Evolutionary conservation across 2,113 vertebrate species (phyloP).

Genomic region (Cichladusa arquata): DNA sequence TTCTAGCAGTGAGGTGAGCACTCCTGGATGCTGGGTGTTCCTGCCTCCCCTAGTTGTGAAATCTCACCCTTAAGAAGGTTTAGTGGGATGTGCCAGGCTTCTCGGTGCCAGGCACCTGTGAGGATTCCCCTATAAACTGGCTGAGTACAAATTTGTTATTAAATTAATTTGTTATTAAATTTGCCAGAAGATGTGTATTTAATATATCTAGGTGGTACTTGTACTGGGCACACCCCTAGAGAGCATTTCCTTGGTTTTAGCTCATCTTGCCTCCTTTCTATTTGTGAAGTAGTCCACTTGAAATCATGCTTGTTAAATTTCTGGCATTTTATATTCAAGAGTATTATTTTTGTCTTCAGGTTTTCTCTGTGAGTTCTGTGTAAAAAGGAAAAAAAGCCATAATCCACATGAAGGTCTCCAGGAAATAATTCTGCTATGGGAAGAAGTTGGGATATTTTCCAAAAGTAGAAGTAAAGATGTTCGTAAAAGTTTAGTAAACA

Average conservation of each 20-base stretch:
- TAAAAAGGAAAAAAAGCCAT: background rate
- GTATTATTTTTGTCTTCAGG: background rate
- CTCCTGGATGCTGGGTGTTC: background rate
- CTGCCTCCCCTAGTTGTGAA: background rate
- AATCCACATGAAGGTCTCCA: fast-evolving
- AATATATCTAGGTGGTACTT: background rate
- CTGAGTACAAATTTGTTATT: background rate
- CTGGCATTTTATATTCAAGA: background rate
- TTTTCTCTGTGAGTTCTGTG: background rate
- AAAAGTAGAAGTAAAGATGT: background rate
- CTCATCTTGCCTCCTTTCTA: background rate
- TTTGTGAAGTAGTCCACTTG: background rate
- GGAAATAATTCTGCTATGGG: background rate
- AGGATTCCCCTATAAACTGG: background rate
- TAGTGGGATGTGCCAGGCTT: background rate
- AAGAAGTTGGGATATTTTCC: background rate
- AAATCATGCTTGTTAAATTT: background rate
- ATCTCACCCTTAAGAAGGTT: background rate
- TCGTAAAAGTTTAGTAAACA: background rate
- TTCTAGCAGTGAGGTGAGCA: background rate
- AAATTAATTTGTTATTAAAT: background rate
- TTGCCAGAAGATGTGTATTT: background rate
- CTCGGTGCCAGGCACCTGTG: background rate
- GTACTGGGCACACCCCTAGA: background rate
- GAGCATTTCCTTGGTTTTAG: background rate